These are phyloP conservation scores for Setipinna tenuifilis DNA, from an alignment of 2,797 vertebrate species.

Conservation along the genomic window DNA sequence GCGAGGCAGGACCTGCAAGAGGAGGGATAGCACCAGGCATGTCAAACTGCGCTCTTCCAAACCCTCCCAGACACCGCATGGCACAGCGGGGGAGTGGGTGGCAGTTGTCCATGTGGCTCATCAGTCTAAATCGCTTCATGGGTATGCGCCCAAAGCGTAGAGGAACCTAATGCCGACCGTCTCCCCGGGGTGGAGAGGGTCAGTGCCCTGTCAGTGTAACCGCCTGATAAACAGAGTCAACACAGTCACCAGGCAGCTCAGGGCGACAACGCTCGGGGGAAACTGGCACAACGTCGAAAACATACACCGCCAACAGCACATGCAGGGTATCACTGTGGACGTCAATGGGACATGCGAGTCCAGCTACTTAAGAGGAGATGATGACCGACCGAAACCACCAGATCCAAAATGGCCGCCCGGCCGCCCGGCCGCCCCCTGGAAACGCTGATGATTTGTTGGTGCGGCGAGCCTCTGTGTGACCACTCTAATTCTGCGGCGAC, in stretches of 20 bases:
- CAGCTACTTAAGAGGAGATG: not conserved
- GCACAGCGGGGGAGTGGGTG: conserved; percentile 67
- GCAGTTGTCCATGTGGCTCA: conserved; percentile 75
- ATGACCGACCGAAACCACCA: not conserved
- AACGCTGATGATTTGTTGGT: conserved; percentile 9
- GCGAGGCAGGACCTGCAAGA: not conserved
- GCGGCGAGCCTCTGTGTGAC: not conserved
- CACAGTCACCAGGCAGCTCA: not conserved
- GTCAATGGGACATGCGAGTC: not conserved
- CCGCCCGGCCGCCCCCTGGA: no score
- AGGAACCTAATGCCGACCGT: conserved; percentile 69
- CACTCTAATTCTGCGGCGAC: conserved; percentile 49
- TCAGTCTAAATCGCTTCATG: conserved; percentile 71
- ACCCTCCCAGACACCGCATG: conserved; percentile 48
- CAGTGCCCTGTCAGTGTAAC: conserved; percentile 56
- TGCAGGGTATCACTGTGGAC: not conserved
- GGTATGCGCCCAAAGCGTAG: conserved; percentile 68
- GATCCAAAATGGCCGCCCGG: conserved; percentile 19
- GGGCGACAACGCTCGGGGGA: no score
- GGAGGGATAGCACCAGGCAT: not conserved
- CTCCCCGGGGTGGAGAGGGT: conserved; percentile 73
- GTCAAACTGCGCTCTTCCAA: not conserved
- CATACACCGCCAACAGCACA: not conserved
- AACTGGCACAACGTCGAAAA: not conserved
- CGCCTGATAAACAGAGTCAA: conserved; percentile 13